phyloP scores from a whole-genome alignment of 2,113 vertebrate genomes.

The Paramormyrops kingsleyae region DNA sequence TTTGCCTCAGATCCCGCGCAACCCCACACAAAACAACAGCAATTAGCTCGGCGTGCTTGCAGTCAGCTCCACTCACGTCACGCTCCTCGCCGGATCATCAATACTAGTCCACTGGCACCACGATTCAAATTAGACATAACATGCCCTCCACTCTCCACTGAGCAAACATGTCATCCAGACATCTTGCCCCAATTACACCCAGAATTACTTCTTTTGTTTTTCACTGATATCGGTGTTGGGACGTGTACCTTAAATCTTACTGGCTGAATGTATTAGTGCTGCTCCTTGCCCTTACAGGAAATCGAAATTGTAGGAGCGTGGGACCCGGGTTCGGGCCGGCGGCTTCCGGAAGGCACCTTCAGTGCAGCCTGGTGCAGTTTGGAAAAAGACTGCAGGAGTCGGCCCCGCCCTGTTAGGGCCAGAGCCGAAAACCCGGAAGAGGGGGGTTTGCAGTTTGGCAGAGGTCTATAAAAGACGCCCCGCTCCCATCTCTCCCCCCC shows the following conservation, averaged over 20 bases:
- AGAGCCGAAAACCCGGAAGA: neutral
- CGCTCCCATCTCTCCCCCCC: slow-evolving; percentile 19
- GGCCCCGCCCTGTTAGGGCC: neutral
- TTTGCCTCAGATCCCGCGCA: neutral
- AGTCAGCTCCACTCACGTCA: neutral
- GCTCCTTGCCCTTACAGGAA: neutral
- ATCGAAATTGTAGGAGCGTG: neutral
- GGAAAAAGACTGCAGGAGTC: neutral
- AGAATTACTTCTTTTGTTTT: slow-evolving; percentile 1
- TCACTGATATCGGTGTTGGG: neutral
- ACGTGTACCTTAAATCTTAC: neutral
- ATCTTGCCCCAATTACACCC: neutral
- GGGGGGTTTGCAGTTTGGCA: neutral
- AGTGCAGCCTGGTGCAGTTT: neutral
- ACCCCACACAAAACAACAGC: neutral
- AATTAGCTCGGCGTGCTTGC: neutral
- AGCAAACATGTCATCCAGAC: neutral
- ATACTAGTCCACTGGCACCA: neutral
- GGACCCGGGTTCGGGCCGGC: neutral
- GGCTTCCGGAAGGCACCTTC: neutral
- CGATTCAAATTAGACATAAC: neutral
- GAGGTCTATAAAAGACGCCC: neutral
- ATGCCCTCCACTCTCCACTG: neutral
- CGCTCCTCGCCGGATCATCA: neutral
- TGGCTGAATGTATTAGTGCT: neutral